Percentiles rank a stretch among this genome's conserved stretches.
Conservation (phyloP, 2,888 invertebrate species). For the Cantharis rufa region DNA sequence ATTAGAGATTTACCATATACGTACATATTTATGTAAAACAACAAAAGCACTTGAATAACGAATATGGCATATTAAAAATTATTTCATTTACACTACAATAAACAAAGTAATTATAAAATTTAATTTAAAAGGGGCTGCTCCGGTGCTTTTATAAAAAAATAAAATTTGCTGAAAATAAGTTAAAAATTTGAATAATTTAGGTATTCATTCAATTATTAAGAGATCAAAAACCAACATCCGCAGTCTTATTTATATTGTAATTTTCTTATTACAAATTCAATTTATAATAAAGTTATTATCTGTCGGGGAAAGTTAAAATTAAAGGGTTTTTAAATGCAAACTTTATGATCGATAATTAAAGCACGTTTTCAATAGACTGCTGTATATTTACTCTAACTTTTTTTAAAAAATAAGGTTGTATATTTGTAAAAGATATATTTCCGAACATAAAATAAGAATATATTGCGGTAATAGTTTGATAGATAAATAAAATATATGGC, state of each 20-base stretch:
- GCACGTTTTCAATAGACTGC: neutral
- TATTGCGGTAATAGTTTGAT: neutral
- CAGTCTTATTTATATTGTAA: slow-evolving; percentile 10
- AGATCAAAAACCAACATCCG: neutral
- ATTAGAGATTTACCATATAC: neutral
- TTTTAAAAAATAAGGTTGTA: neutral
- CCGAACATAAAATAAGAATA: neutral
- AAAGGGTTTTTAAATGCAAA: neutral
- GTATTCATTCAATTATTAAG: neutral
- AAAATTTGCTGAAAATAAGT: neutral
- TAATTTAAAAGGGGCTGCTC: neutral
- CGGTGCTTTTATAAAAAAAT: neutral
- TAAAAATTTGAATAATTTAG: neutral
- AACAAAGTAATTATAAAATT: neutral
- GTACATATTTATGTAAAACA: neutral
- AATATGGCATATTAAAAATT: neutral
- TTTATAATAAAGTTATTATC: slow-evolving; percentile 4
- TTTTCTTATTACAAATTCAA: slow-evolving; percentile 15
- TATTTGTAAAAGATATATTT: neutral
- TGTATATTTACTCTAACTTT: neutral
- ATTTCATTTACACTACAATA: neutral
- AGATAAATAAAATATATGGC: neutral
- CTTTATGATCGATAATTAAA: neutral
- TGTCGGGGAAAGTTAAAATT: neutral
- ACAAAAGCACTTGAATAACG: neutral